Conservation (phyloP, 2,797 vertebrate species). For the Hozukius guyotensis region DNA sequence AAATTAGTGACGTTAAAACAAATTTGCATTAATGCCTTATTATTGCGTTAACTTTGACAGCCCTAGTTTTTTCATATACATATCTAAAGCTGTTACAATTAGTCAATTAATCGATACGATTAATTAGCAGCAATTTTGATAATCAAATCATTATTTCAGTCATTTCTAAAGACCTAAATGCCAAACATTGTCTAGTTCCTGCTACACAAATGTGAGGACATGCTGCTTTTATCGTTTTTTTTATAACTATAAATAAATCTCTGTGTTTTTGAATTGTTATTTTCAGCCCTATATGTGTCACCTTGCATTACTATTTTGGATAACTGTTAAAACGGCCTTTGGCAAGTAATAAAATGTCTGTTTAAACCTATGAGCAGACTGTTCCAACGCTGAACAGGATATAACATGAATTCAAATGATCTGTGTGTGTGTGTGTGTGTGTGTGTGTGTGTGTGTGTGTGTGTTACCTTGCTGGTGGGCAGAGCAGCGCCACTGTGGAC, state of each 20-base stretch:
- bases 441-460: background rate
- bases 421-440: background rate
- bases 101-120: background rate
- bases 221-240: background rate
- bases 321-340: background rate
- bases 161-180: background rate
- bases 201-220: background rate
- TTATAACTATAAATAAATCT: background rate
- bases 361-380: background rate
- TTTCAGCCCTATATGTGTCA: background rate
- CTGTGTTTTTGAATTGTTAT: background rate
- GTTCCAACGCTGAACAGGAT: background rate
- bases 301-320: background rate
- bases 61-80: background rate
- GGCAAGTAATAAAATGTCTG: background rate
- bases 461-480: constrained; percentile 92
- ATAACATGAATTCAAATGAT: background rate
- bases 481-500: constrained; percentile 89
- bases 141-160: background rate
- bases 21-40: too few relatives aligned
- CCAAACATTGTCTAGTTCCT: background rate
- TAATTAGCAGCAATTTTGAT: background rate
- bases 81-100: background rate
- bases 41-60: too few relatives aligned
- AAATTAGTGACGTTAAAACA: background rate